A percentile compares a stretch with the other conserved stretches of the same genome.
phyloP scores from a whole-genome alignment of 2,888 invertebrate genomes.

The Allophyes oxyacanthae region DNA sequence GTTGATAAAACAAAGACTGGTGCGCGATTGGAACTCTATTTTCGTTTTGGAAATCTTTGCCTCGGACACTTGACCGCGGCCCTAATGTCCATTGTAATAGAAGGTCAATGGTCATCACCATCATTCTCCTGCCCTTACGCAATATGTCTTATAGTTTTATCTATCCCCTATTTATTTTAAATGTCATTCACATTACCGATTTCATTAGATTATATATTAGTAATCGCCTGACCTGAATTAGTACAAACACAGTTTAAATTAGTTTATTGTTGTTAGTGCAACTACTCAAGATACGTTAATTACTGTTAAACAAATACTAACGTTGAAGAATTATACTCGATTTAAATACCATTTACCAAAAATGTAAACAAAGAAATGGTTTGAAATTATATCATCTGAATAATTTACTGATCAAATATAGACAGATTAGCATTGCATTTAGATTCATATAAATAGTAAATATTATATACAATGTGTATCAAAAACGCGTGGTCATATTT shows the following conservation, averaged over 20 bases:
- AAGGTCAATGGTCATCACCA: too few species aligned
- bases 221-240: constrained; percentile 39
- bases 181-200: constrained; percentile 20
- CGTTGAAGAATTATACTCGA: neutral
- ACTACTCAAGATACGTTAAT: constrained; percentile 9
- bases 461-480: too few species aligned
- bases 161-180: constrained; percentile 1
- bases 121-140: too few species aligned
- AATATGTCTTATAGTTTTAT: constrained; percentile 14
- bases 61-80: too few species aligned
- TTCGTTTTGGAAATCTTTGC: too few species aligned
- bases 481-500: too few species aligned
- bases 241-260: constrained; percentile 28
- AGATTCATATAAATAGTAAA: too few species aligned
- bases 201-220: constrained; percentile 17
- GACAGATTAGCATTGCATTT: too few species aligned
- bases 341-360: constrained; percentile 10
- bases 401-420: too few species aligned
- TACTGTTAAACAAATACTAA: constrained; percentile 9
- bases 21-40: too few species aligned
- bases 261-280: constrained; percentile 31
- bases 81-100: too few species aligned
- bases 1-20: too few species aligned
- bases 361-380: constrained; percentile 2
- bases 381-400: constrained; percentile 18